Evolutionary conservation across 1,140 invertebrate species (phyloP).

Genomic region (Ips typographus): DNA sequence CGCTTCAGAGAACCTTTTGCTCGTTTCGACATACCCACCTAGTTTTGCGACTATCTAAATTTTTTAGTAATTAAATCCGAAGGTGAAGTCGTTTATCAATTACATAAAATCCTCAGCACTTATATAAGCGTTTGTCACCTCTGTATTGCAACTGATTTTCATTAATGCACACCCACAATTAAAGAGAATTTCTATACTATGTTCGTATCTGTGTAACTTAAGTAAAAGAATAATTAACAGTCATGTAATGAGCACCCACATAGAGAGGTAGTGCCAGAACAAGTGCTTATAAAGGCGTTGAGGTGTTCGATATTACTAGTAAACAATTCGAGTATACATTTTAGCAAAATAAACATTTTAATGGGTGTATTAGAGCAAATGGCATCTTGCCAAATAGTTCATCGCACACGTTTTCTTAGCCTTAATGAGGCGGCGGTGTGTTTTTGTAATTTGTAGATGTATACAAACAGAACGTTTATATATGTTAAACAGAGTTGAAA

Average conservation of each 20-base stretch:
- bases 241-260: too few relatives aligned
- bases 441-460: neutral
- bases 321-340: slow-evolving; percentile 19
- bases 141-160: too few relatives aligned
- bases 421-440: slow-evolving; percentile 5
- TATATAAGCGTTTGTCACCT: too few relatives aligned
- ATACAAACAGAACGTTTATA: neutral
- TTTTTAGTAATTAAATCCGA: too few relatives aligned
- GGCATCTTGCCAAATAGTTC: slow-evolving; percentile 34
- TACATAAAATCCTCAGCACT: too few relatives aligned
- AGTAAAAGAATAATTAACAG: too few relatives aligned
- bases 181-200: too few relatives aligned
- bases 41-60: too few relatives aligned
- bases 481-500: neutral
- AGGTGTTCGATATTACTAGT: slow-evolving; percentile 32
- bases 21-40: neutral
- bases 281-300: neutral
- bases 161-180: too few relatives aligned
- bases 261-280: too few relatives aligned
- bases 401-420: slow-evolving; percentile 13
- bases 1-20: slow-evolving; percentile 24
- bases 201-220: too few relatives aligned
- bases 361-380: slow-evolving; percentile 27
- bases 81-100: too few relatives aligned
- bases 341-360: slow-evolving; percentile 28